Percentiles rank a stretch among this genome's conserved stretches.
Evolutionary conservation across 2,113 vertebrate genomes (phyloP).

Genomic region (Verasper variegatus): DNA sequence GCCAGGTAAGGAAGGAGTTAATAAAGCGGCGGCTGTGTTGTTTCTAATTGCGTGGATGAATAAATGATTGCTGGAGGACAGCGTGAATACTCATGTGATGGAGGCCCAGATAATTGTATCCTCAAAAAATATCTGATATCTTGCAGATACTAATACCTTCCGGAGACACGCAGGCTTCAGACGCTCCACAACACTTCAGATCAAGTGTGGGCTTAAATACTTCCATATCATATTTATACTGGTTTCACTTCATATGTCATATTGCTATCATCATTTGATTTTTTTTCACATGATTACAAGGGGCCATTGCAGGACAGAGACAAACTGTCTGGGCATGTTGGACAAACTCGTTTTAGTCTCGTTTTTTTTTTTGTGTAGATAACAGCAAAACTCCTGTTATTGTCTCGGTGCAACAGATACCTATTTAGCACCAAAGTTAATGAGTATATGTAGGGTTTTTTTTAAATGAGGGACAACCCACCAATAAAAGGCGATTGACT

Average conservation of each 20-base stretch:
- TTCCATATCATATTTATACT: conserved; percentile 15
- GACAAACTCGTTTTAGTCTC: too few species aligned
- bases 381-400: too few species aligned
- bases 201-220: not conserved
- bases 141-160: conserved; percentile 26
- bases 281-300: too few species aligned
- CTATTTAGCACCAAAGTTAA: too few species aligned
- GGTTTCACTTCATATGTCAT: not conserved
- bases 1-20: conserved; percentile 73
- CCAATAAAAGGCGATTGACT: too few species aligned
- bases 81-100: conserved; percentile 43
- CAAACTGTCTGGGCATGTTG: too few species aligned
- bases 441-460: too few species aligned
- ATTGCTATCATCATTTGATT: not conserved
- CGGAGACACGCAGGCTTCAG: conserved; percentile 9
- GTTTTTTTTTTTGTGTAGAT: too few species aligned
- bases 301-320: too few species aligned
- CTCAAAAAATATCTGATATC: conserved; percentile 47
- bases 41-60: conserved; percentile 69
- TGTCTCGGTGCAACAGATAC: too few species aligned
- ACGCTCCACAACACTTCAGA: conserved; percentile 1
- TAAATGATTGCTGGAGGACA: conserved; percentile 71
- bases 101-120: conserved; percentile 46
- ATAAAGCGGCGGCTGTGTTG: conserved; percentile 56
- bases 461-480: too few species aligned